Evolutionary conservation across 1,140 invertebrate species (phyloP), one percentile per base, ranked within the genome.

Genomic region (Portunus trituberculatus): DNA sequence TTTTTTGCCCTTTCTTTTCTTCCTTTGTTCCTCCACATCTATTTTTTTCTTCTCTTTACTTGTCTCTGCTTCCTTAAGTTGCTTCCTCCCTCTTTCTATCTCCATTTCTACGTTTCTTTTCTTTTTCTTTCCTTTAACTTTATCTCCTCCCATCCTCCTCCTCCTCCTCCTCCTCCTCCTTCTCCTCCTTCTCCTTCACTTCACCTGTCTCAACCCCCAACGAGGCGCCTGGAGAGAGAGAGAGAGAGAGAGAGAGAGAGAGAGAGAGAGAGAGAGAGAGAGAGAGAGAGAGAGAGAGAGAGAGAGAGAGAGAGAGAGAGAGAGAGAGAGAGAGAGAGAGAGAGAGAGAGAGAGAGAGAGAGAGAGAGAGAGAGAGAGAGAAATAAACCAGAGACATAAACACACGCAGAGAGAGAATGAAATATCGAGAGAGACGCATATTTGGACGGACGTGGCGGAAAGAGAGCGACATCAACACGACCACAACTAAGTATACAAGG

Each of bases 301-400:
- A 20, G 16, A 20, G 52, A 59, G 52, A 59, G 52, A 59, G 52
- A 90, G 88, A 28, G n/a, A 20, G n/a, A 39, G 88, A 91, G 89
- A 45, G 89, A 91, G 84, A 87, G 84, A 87, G 84, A 87, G 84
- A 87, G 84, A 87, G 28, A 29, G 28, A 29, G 28, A 29, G 28
- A 29, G 84, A 87, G 84, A 29, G 84, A 87, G 84, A 87, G 84
- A 87, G 84, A 87, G 84, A 87, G 84, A 87, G 84, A 87, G 84
- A 87, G 84, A 87, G 84, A 87, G 84, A 88, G 87, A 12, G 31
- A 16, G 14, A 7, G 4, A 8, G 25, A 31, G 25, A 87, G 84
- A 87, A 3, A 87, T 14, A 31, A 14, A 45, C n/a, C 12, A 32
- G 2, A 0, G 31, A 39, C 10, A 39, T 31, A 31, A 16, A n/a